Conservation (phyloP, 2,888 invertebrate species). For the Pollenia labialis region DNA sequence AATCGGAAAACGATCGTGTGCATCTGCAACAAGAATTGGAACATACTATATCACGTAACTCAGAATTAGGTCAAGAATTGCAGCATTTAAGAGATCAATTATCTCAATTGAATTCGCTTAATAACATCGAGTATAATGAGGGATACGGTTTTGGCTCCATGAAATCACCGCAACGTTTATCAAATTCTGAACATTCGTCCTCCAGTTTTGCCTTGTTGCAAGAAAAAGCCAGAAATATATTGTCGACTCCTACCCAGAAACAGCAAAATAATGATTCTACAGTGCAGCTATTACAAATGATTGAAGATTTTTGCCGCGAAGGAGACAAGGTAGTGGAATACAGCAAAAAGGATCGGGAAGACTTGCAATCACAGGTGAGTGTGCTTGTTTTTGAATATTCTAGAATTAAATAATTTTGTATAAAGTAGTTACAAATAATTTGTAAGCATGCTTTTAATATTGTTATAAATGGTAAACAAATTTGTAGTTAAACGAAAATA, state of each 20-base stretch:
- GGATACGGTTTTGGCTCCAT: slow-evolving; percentile 84
- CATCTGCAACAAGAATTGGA: slow-evolving; percentile 87
- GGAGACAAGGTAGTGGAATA: slow-evolving; percentile 87
- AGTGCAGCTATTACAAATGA: slow-evolving; percentile 85
- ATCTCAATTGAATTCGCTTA: slow-evolving; percentile 83
- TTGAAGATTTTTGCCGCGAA: slow-evolving; percentile 87
- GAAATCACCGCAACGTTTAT: slow-evolving; percentile 78
- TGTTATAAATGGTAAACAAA: background rate
- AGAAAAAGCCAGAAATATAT: slow-evolving; percentile 82
- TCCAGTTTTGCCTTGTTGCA: slow-evolving; percentile 82
- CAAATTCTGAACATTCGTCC: slow-evolving; percentile 77
- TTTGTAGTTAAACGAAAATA: background rate
- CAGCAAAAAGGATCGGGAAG: slow-evolving; percentile 88
- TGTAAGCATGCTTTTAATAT: slow-evolving; percentile 29
- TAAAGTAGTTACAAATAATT: background rate
- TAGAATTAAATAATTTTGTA: slow-evolving; percentile 16
- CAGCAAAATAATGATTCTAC: slow-evolving; percentile 79
- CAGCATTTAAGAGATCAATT: slow-evolving; percentile 83
- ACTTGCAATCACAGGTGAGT: slow-evolving; percentile 90
- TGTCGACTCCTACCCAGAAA: slow-evolving; percentile 77
- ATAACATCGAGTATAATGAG: slow-evolving; percentile 85
- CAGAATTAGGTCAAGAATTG: slow-evolving; percentile 85
- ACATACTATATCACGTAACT: slow-evolving; percentile 86
- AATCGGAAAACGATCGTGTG: slow-evolving; percentile 82
- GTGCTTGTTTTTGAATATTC: background rate